These are phyloP conservation scores for Oscheius sp. DNA, from an alignment of 2,888 invertebrate genomes.

Conservation along the genomic window DNA sequence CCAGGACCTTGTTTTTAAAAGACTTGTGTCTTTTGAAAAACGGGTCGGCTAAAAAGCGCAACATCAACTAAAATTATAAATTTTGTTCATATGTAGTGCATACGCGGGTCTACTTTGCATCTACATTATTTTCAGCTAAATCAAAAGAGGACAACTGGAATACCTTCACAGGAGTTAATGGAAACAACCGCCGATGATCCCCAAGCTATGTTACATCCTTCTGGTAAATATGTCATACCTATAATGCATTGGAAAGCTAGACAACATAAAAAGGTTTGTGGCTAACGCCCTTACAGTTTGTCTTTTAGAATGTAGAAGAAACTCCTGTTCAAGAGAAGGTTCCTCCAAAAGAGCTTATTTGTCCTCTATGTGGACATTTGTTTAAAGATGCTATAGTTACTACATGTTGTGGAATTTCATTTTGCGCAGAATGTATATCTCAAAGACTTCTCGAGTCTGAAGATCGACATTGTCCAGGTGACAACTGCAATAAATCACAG, in stretches of 20 bases:
- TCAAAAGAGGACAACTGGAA: slow-evolving; percentile 84
- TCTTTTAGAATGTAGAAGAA: background rate
- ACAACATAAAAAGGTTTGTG: slow-evolving; percentile 73
- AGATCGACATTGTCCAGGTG: slow-evolving; percentile 52
- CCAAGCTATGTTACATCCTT: slow-evolving; percentile 72
- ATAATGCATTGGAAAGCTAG: slow-evolving; percentile 80
- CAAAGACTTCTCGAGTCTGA: slow-evolving; percentile 54
- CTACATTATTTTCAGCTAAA: slow-evolving; percentile 68
- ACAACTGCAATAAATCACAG: slow-evolving; percentile 34
- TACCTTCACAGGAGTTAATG: slow-evolving; percentile 78
- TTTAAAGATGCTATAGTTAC: slow-evolving; percentile 91
- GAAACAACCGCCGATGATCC: slow-evolving; percentile 71
- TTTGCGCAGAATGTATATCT: slow-evolving; percentile 91
- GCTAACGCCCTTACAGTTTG: background rate
- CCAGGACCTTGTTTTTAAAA: too few relatives aligned
- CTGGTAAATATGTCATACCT: slow-evolving; percentile 73
- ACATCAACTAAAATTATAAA: too few relatives aligned
- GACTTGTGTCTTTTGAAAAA: too few relatives aligned
- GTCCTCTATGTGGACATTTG: slow-evolving; percentile 89
- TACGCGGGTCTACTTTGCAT: too few relatives aligned
- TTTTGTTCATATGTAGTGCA: too few relatives aligned
- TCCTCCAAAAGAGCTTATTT: slow-evolving; percentile 89
- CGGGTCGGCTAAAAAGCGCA: too few relatives aligned
- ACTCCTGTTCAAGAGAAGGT: slow-evolving; percentile 70
- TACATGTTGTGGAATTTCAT: slow-evolving; percentile 96